A percentile compares a stretch with the other conserved stretches of the same genome.
These are phyloP conservation scores for Lagenorhynchus albirostris DNA, from an alignment of 2,113 vertebrate species.

Conservation along the genomic window DNA sequence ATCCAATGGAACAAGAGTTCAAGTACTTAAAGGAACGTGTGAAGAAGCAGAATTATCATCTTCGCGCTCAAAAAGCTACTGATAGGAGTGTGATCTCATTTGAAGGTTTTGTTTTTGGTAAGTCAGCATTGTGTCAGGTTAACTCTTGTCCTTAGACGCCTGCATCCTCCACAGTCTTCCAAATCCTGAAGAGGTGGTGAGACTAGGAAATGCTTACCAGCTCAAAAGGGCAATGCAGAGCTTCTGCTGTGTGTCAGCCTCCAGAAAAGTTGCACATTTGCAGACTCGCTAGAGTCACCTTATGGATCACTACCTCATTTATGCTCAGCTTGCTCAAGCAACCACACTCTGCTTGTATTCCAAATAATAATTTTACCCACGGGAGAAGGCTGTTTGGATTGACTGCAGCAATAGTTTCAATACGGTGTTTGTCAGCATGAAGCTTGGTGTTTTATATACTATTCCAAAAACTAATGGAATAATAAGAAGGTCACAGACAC, in stretches of 20 bases:
- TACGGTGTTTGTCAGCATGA: slow-evolving; percentile 51
- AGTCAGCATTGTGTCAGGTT: slow-evolving; percentile 54
- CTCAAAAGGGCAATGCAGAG: neutral
- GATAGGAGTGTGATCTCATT: slow-evolving; percentile 50
- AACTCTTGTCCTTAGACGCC: slow-evolving; percentile 46
- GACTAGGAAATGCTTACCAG: slow-evolving; percentile 33
- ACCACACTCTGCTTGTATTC: slow-evolving; percentile 53
- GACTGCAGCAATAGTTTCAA: slow-evolving; percentile 51
- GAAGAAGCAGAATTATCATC: slow-evolving; percentile 62
- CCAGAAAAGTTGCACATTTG: slow-evolving; percentile 47
- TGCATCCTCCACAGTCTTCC: neutral
- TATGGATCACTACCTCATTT: slow-evolving; percentile 65
- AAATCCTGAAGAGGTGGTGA: neutral
- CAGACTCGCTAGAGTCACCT: slow-evolving; percentile 37
- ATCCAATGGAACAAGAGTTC: slow-evolving; percentile 58
- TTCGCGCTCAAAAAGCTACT: slow-evolving; percentile 63
- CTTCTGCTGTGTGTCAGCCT: slow-evolving; percentile 2
- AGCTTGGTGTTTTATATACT: slow-evolving; percentile 26
- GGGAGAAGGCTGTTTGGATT: slow-evolving; percentile 41
- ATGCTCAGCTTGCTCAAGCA: slow-evolving; percentile 48
- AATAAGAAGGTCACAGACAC: slow-evolving; percentile 62
- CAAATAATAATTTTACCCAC: slow-evolving; percentile 61
- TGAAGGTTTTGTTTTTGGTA: slow-evolving; percentile 67
- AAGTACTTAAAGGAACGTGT: slow-evolving; percentile 59
- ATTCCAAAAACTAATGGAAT: slow-evolving; percentile 60